Evolutionary conservation across 2,888 invertebrate species (phyloP).

Genomic region (Drosophila setosimentum): DNA sequence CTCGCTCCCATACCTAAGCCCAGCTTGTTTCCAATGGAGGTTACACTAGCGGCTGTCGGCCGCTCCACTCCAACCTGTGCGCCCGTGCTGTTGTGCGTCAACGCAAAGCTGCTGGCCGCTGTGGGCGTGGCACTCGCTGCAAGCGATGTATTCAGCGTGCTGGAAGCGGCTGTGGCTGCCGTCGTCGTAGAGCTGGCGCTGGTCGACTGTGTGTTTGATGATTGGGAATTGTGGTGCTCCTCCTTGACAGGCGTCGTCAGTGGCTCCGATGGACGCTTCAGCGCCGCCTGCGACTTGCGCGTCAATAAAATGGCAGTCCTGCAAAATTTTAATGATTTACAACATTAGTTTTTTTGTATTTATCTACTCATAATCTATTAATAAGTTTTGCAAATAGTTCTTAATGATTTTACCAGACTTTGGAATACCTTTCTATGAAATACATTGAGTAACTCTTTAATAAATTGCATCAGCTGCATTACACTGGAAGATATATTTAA

Average conservation of each 20-base stretch:
- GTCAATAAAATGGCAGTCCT: constrained; percentile 92
- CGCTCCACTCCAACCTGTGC: constrained; percentile 58
- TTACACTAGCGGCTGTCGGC: constrained; percentile 53
- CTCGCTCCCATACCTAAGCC: constrained; percentile 57
- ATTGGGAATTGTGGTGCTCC: constrained; percentile 77
- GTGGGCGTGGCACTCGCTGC: constrained; percentile 53
- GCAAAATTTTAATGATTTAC: not conserved
- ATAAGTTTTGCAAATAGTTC: not conserved
- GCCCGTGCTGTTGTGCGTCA: constrained; percentile 67
- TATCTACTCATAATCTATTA: not conserved
- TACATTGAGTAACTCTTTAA: not conserved
- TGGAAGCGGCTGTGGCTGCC: constrained; percentile 67
- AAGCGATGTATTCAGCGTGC: constrained; percentile 55
- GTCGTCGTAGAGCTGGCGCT: constrained; percentile 60
- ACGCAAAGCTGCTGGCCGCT: constrained; percentile 47
- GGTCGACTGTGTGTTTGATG: constrained; percentile 69
- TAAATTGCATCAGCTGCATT: not conserved
- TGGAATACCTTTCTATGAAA: not conserved
- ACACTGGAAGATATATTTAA: not conserved
- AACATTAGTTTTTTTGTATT: not conserved
- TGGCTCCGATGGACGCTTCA: constrained; percentile 84
- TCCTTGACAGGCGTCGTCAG: constrained; percentile 80
- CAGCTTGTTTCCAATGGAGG: constrained; percentile 73
- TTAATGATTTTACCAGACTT: not conserved
- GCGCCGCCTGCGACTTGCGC: constrained; percentile 88